phyloP scores from a whole-genome alignment of 2,113 vertebrate genomes.

The Fregetta grallaria region DNA sequence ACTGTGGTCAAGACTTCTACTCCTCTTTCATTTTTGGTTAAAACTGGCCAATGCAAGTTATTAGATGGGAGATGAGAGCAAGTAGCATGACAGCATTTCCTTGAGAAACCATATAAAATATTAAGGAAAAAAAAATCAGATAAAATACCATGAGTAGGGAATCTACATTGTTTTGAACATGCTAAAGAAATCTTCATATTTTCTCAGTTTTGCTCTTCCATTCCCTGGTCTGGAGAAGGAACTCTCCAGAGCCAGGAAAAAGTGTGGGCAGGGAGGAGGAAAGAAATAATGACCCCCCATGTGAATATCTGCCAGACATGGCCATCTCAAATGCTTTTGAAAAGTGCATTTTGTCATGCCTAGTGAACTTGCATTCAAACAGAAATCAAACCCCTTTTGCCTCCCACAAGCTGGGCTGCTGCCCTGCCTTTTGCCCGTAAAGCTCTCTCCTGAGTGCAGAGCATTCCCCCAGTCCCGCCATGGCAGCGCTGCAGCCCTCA shows the following conservation, averaged over 20 bases:
- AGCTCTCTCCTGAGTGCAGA: neutral
- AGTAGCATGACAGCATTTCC: neutral
- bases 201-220: neutral
- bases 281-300: neutral
- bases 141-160: neutral
- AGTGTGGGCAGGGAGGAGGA: neutral
- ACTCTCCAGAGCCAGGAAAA: neutral
- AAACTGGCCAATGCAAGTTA: neutral
- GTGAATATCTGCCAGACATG: neutral
- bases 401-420: neutral
- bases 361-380: neutral
- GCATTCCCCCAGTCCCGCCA: neutral
- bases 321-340: neutral
- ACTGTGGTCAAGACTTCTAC: neutral
- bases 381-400: neutral
- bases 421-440: neutral
- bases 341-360: neutral
- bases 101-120: neutral
- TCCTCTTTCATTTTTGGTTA: neutral
- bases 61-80: neutral
- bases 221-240: neutral
- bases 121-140: neutral
- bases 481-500: neutral
- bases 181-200: neutral
- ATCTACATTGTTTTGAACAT: neutral